These are phyloP conservation scores for Neodon shergylaensis DNA, from an alignment of 2,113 vertebrate genomes.

Conservation along the genomic window DNA sequence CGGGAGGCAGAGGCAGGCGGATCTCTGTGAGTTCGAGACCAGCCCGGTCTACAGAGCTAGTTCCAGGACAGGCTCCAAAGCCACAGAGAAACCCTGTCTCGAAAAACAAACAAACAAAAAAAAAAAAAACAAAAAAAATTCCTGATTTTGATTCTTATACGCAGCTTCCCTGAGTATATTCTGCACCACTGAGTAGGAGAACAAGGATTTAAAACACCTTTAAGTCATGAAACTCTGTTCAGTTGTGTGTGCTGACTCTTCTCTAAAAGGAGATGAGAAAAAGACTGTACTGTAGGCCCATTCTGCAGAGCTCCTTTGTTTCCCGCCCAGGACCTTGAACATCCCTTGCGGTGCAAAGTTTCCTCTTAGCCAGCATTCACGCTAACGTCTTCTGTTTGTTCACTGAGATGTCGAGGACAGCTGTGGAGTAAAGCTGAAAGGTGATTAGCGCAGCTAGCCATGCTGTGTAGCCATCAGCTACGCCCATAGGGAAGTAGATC, in stretches of 20 bases:
- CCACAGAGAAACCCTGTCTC: too few relatives aligned
- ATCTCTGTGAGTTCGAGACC: too few relatives aligned
- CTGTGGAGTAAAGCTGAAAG: conserved; percentile 89
- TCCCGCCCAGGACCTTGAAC: not conserved
- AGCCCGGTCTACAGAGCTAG: too few relatives aligned
- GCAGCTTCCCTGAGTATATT: not conserved
- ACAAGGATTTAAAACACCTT: not conserved
- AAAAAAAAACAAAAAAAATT: too few relatives aligned
- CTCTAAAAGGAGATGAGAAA: conserved; percentile 3
- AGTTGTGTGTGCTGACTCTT: conserved; percentile 43
- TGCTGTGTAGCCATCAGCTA: conserved; percentile 83
- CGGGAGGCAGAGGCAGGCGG: too few relatives aligned
- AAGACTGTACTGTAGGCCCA: not conserved
- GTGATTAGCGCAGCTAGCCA: conserved; percentile 87
- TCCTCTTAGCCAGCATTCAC: conserved; percentile 25
- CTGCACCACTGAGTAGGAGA: not conserved
- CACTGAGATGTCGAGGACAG: conserved; percentile 87
- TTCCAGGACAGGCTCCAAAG: too few relatives aligned
- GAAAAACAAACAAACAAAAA: too few relatives aligned
- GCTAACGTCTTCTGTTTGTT: not conserved
- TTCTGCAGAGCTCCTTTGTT: conserved; percentile 26
- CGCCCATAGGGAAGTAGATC: conserved; percentile 85
- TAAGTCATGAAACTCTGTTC: not conserved
- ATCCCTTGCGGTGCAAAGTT: conserved; percentile 9
- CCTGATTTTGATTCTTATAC: not conserved